Conservation (phyloP, 2,888 invertebrate genomes). For the Drosophila recens region DNA sequence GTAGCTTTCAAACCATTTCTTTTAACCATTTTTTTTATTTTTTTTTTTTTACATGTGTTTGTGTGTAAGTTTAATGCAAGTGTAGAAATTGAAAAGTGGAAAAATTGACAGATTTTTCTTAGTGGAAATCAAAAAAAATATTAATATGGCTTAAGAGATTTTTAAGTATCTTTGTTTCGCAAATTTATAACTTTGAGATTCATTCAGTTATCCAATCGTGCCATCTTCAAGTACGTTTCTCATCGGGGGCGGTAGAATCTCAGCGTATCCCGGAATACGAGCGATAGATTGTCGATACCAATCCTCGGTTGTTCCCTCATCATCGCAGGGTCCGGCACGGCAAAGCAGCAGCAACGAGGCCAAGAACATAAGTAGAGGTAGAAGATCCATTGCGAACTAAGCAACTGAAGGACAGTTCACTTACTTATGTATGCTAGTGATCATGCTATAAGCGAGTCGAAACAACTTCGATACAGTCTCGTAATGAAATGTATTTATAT, state of each 20-base stretch:
- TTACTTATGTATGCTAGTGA: not conserved
- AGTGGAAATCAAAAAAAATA: not conserved
- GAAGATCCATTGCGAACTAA: not conserved
- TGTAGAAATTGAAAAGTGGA: not conserved
- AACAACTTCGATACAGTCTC: slow-evolving; percentile 19
- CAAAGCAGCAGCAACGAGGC: slow-evolving; percentile 2
- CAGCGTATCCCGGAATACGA: not conserved
- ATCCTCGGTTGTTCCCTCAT: not conserved
- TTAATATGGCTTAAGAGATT: too few species aligned
- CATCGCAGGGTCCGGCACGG: not conserved
- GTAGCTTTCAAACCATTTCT: not conserved
- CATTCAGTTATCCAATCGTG: not conserved
- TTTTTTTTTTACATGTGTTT: slow-evolving; percentile 3
- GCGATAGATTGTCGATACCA: not conserved
- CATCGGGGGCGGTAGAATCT: not conserved
- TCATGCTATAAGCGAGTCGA: slow-evolving; percentile 14
- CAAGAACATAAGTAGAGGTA: not conserved
- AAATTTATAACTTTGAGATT: not conserved
- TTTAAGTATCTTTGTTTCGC: not conserved
- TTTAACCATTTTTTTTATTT: slow-evolving; percentile 1
- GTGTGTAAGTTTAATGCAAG: not conserved
- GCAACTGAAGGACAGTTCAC: not conserved
- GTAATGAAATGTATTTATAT: too few species aligned
- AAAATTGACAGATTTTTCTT: not conserved
- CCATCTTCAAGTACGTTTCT: not conserved